phyloP scores from a whole-genome alignment of 1,140 invertebrate genomes.

The Rhopalosiphum padi region DNA sequence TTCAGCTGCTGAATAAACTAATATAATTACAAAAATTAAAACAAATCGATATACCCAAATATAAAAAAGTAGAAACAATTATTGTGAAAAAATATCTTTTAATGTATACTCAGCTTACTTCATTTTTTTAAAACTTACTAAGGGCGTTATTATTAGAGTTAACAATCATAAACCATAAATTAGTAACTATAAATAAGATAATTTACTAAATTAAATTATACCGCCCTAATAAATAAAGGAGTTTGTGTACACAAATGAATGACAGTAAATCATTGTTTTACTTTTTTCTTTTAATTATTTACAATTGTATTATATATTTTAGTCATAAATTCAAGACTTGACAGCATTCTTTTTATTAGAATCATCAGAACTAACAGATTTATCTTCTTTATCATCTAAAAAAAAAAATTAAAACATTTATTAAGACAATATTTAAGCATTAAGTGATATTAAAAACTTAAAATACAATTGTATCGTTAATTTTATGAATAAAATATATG shows the following conservation, averaged over 20 bases:
- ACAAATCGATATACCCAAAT: no score
- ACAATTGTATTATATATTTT: slow-evolving; percentile 7
- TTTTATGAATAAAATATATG: not conserved
- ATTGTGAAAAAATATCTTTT: no score
- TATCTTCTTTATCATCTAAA: slow-evolving; percentile 52
- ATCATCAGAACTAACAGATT: slow-evolving; percentile 55
- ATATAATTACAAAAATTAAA: no score
- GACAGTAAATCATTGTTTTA: slow-evolving; percentile 37
- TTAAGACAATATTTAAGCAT: not conserved
- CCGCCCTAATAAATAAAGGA: slow-evolving; percentile 19
- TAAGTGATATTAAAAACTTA: not conserved
- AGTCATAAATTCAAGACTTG: slow-evolving; percentile 30
- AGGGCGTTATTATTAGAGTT: no score
- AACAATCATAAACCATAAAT: no score
- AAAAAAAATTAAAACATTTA: not conserved
- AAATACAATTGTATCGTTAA: not conserved
- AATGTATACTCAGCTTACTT: no score
- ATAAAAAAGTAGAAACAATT: no score
- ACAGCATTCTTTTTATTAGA: slow-evolving; percentile 52
- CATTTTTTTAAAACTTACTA: no score
- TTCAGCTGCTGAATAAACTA: no score
- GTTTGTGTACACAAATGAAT: slow-evolving; percentile 27
- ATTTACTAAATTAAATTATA: slow-evolving; percentile 52
- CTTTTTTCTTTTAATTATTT: slow-evolving; percentile 15
- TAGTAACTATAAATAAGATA: not conserved